A percentile compares a stretch with the other conserved stretches of the same genome.
These are phyloP conservation scores for Drosophila pectinifera DNA, from an alignment of 1,140 invertebrate genomes.

Conservation along the genomic window DNA sequence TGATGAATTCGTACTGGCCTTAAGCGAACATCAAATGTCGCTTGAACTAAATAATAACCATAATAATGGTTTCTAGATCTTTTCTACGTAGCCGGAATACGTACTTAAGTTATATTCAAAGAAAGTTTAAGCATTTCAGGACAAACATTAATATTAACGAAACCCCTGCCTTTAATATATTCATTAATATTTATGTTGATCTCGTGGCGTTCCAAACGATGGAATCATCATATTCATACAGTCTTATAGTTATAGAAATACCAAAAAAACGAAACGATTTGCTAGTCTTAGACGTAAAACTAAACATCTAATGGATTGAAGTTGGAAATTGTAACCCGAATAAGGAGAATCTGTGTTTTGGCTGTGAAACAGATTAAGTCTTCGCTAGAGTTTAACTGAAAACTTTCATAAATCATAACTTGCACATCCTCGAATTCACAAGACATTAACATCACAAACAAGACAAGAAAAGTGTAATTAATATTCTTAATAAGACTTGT, in stretches of 20 bases:
- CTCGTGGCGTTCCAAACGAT: neutral
- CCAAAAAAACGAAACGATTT: constrained; percentile 30
- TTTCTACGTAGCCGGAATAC: constrained; percentile 33
- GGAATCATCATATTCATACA: constrained; percentile 13
- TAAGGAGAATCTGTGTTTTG: constrained; percentile 81
- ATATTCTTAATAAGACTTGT: constrained; percentile 63
- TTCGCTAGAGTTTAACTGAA: constrained; percentile 60
- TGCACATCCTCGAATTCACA: constrained; percentile 17
- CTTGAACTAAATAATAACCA: constrained; percentile 64
- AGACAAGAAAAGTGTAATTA: constrained; percentile 48
- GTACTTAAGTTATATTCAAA: neutral
- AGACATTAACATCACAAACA: constrained; percentile 5
- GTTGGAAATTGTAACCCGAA: constrained; percentile 45
- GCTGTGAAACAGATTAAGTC: constrained; percentile 85
- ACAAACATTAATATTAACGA: neutral
- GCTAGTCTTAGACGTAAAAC: constrained; percentile 60
- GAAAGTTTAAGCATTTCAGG: neutral
- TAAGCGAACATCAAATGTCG: constrained; percentile 27
- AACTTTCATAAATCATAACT: constrained; percentile 17
- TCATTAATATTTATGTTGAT: constrained; percentile 5
- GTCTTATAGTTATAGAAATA: constrained; percentile 23
- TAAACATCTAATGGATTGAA: constrained; percentile 5
- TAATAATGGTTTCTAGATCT: constrained; percentile 28
- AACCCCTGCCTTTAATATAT: constrained; percentile 3
- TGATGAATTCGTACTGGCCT: constrained; percentile 50